These are phyloP conservation scores for Cotesia chilonis DNA, from an alignment of 1,140 invertebrate genomes.

Conservation along the genomic window DNA sequence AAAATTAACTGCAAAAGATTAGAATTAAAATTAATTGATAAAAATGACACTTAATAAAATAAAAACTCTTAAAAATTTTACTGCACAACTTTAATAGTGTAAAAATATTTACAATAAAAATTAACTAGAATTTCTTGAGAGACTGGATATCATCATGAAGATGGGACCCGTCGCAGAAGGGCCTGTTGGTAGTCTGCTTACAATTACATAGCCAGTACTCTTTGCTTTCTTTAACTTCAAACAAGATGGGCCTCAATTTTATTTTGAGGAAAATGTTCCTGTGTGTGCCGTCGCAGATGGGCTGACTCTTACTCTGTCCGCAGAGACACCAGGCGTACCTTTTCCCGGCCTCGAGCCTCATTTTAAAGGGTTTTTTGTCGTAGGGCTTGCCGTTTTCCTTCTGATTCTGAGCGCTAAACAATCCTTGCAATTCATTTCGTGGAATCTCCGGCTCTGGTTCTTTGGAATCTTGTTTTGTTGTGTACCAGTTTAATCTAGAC, in stretches of 20 bases:
- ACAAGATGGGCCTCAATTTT: constrained; percentile 79
- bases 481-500: not conserved
- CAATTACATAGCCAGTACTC: constrained; percentile 99
- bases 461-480: constrained; percentile 35
- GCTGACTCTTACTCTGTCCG: constrained; percentile 90
- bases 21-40: too few relatives aligned
- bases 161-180: constrained; percentile 98
- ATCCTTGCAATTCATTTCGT: constrained; percentile 70
- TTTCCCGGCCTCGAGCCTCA: constrained; percentile 78
- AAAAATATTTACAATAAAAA: constrained; percentile 13
- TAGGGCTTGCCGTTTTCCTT: constrained; percentile 77
- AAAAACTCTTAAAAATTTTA: not conserved
- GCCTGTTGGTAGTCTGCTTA: constrained; percentile 93
- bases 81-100: not conserved
- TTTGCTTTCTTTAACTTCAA: constrained; percentile 86
- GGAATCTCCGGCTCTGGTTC: constrained; percentile 67
- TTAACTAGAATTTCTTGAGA: constrained; percentile 13
- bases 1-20: too few relatives aligned
- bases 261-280: constrained; percentile 78
- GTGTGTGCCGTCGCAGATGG: constrained; percentile 94
- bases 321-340: constrained; percentile 95
- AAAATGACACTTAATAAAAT: too few relatives aligned
- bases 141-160: constrained; percentile 74
- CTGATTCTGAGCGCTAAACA: constrained; percentile 71
- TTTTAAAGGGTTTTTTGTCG: constrained; percentile 90